Base-by-base conservation (phyloP, 2,113 vertebrate species). In the Illadopsis cleaveri region DNA sequence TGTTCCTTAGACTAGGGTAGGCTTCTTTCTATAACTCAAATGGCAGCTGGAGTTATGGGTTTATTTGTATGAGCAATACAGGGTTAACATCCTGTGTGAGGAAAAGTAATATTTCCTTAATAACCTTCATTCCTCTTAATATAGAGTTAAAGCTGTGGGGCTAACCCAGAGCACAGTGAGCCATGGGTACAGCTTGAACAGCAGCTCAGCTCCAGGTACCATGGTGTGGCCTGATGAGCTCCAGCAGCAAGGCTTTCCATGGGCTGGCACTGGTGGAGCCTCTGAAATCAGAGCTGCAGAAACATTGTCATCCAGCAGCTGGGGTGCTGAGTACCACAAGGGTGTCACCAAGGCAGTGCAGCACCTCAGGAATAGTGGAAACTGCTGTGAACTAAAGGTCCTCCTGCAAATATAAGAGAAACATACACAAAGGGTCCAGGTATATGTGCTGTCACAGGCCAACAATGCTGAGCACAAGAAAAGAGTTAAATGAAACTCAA, bases 1-100 rank as follows among this genome's bases (percentile, higher is more conserved):
- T 70, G n/a, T 50, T 80, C 66, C 90, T 56, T 73, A 50, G 64
- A 33, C 24, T 76, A 61, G 58, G 57, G 42, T 61, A 95, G 64
- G 57, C 90, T 90, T 82, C 85, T 79, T 75, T 38, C 89, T 96
- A 62, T 50, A 90, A 80, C 82, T 61, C 65, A 93, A 96, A 97
- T 83, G 86, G 61, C 85, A 72, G 64, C 68, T 93, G 91, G 93
- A 97, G 95, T 96, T 95, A 88, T 75, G 61, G 60, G 65, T 94
- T 96, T 93, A 77, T 91, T 97, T 97, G 92, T 97, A 89, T 93
- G 71, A 97, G 79, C 93, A 95, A 92, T 27, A 73, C 72, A 95
- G 95, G 58, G 90, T 94, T 95, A 97, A 97, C 35, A 64, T 96
- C 82, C 79, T 95, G n/a, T 12, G 66, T 83, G 76, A 97, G 89